Conservation (phyloP, 2,113 vertebrate species). For the Pogona vitticeps region DNA sequence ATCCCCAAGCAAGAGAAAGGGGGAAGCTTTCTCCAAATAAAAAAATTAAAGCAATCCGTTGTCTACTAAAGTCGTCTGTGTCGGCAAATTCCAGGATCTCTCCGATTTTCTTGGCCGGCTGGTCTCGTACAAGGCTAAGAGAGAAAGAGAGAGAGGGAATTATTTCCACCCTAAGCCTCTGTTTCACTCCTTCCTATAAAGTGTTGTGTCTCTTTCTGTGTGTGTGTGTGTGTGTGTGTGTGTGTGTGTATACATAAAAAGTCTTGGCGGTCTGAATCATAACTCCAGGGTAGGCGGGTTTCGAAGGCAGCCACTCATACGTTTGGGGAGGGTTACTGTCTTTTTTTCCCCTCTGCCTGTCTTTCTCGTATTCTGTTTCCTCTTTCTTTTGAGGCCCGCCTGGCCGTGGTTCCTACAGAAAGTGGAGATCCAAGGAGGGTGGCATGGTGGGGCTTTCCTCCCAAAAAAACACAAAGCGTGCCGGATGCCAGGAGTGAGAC, state of each 20-base stretch:
- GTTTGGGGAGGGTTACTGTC: background rate
- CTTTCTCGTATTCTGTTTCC: too few relatives aligned
- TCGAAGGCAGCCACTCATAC: slow-evolving; percentile 2
- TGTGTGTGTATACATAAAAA: too few relatives aligned
- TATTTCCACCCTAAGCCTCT: background rate
- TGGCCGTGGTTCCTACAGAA: background rate
- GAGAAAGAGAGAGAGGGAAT: background rate
- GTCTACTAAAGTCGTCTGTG: background rate
- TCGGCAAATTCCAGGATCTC: background rate
- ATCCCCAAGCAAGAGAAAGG: background rate
- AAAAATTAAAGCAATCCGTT: background rate
- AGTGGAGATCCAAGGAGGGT: too few relatives aligned
- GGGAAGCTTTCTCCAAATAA: background rate
- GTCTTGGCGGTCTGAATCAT: slow-evolving; percentile 3
- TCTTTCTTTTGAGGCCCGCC: background rate
- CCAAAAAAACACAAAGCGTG: background rate
- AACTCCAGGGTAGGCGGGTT: slow-evolving; percentile 1
- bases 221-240: background rate
- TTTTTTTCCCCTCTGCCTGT: background rate
- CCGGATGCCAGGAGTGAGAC: background rate
- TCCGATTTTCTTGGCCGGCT: too few relatives aligned
- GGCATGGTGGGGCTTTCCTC: too few relatives aligned
- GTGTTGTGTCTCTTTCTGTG: background rate
- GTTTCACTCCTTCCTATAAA: background rate
- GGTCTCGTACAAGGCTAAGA: background rate